Evolutionary conservation across 2,797 vertebrate genomes (phyloP), one percentile per base, ranked within the genome.

Genomic region (Harpagifer antarcticus): DNA sequence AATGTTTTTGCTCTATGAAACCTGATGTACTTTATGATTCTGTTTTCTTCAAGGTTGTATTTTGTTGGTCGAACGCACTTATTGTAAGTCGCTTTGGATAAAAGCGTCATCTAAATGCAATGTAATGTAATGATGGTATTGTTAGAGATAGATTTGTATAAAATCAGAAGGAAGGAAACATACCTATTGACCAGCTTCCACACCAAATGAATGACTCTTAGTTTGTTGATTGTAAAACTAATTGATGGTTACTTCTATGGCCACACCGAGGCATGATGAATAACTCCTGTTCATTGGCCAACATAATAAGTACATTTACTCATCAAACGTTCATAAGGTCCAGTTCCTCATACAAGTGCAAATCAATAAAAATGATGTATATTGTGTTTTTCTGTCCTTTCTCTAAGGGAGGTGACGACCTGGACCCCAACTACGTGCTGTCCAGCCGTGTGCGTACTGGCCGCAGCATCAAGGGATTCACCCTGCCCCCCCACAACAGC

Each of bases 371-470:
- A 49, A 62, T 49, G 42, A 60, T 13, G 12, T 17, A 5, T 66
- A 14, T 14, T 58, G 14, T 47, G 19, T 54, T 19, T 45, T 37
- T 19, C 13, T 50, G 52, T 40, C 10, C 33, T 37, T 7, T 44
- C 17, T 48, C 23, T 47, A 56, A 99, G 98, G 97, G 98, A 55
- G 98, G 98, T 45, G 97, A 99, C 47, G 98, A 99, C 89, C 94
- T 99, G 94, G 98, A 99, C 87, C 94, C 97, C 82, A 97, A 97
- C 88, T 99, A 99, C 0, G 98, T 99, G 87, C 93, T 99, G 59
- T 99, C 98, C 88, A 98, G 96, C 88, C 96, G 98, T 53, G 98
- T 99, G n/a, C 95, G 98, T 91, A 99, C 98, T 0, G 98, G 98
- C 62, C 96, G 98, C 85, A 98, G 98, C 92, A 93, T 99, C 90